A percentile compares a stretch with the other conserved stretches of the same genome.
Conservation (phyloP, 2,888 invertebrate genomes). For the Globia sparganii region DNA sequence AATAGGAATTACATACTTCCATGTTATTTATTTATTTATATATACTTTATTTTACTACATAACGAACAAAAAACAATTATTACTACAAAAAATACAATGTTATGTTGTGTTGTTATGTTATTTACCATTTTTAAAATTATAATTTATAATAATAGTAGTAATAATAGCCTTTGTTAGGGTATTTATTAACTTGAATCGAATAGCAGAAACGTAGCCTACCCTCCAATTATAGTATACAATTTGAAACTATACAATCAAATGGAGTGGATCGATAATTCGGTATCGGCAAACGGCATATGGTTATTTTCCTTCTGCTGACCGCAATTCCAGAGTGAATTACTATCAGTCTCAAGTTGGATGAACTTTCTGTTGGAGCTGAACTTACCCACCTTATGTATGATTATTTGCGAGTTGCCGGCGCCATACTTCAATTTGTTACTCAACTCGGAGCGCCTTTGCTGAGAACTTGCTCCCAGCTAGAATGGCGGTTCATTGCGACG, state of each 20-base stretch:
- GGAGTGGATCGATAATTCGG: constrained; percentile 37
- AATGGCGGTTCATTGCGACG: constrained; percentile 83
- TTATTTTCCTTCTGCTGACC: constrained; percentile 76
- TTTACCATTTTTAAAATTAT: background rate
- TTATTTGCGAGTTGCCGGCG: constrained; percentile 84
- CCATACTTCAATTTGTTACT: constrained; percentile 85
- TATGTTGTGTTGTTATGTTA: too few species aligned
- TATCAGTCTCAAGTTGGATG: constrained; percentile 76
- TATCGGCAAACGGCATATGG: constrained; percentile 47
- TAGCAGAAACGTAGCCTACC: background rate
- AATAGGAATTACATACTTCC: constrained; percentile 1
- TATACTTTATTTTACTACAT: too few species aligned
- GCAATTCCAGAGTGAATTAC: constrained; percentile 80
- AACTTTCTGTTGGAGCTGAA: constrained; percentile 78
- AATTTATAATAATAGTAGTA: too few species aligned
- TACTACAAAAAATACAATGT: too few species aligned
- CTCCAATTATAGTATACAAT: constrained; percentile 5
- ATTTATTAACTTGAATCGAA: background rate
- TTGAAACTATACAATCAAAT: constrained; percentile 29
- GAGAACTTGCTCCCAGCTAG: constrained; percentile 79
- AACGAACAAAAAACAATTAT: too few species aligned
- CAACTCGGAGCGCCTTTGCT: constrained; percentile 82
- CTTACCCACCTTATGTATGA: constrained; percentile 84
- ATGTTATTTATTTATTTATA: background rate
- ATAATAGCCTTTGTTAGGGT: background rate